Conservation (phyloP, 2,113 vertebrate species). For the Aphelocoma coerulescens region DNA sequence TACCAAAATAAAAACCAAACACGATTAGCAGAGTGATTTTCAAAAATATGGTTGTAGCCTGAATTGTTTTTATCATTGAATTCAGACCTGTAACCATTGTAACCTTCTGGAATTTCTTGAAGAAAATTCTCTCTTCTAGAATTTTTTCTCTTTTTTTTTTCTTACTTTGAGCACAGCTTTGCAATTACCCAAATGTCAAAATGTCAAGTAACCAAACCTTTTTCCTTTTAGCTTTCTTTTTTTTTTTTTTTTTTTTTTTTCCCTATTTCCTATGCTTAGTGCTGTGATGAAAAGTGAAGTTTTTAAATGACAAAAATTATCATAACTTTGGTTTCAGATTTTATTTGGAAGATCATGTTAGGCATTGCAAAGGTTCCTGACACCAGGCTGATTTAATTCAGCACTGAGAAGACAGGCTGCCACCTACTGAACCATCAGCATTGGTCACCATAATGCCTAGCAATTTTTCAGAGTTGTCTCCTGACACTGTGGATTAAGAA, state of each 20-base stretch:
- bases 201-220: neutral
- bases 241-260: too few relatives aligned
- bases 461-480: neutral
- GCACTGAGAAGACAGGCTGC: neutral
- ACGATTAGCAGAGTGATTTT: neutral
- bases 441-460: neutral
- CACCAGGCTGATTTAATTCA: neutral
- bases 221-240: neutral
- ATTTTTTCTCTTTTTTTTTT: neutral
- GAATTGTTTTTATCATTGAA: neutral
- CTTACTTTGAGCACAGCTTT: neutral
- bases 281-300: neutral
- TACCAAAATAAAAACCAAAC: neutral
- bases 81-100: neutral
- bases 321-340: neutral
- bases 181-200: neutral
- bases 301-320: neutral
- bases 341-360: neutral
- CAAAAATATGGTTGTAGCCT: neutral
- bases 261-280: fast-evolving
- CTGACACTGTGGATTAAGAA: neutral
- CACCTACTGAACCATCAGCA: neutral
- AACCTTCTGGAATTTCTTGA: neutral
- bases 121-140: neutral
- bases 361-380: neutral